Conservation (phyloP, 2,113 vertebrate species). For the Epinephelus fuscoguttatus region DNA sequence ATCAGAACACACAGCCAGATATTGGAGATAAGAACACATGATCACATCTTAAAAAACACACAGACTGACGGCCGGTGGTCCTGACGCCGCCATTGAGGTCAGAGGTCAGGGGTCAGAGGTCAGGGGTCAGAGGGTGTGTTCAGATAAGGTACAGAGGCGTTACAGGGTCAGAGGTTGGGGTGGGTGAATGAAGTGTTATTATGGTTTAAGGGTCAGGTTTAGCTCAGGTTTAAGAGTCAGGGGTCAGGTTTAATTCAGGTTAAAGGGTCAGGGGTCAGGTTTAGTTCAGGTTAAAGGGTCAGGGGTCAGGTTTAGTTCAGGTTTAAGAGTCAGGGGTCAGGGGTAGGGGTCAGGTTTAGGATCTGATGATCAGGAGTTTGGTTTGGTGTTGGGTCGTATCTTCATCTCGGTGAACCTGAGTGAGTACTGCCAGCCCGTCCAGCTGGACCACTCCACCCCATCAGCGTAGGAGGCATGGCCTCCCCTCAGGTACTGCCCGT, state of each 20-base stretch:
- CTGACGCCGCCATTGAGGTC: not conserved
- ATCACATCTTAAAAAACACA: constrained; percentile 8
- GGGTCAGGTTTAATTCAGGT: not conserved
- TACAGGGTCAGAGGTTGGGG: not conserved
- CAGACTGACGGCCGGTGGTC: not conserved
- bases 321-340: not conserved
- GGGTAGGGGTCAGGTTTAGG: not conserved
- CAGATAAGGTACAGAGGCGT: no score
- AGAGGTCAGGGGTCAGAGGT: not conserved
- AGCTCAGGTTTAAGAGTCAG: not conserved
- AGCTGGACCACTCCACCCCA: constrained; percentile 96
- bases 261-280: not conserved
- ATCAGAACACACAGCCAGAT: not conserved
- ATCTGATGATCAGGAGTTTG: constrained; percentile 8
- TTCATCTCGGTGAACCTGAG: constrained; percentile 89
- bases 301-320: not conserved
- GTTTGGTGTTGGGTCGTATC: constrained; percentile 84
- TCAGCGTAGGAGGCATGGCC: constrained; percentile 95
- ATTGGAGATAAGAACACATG: not conserved
- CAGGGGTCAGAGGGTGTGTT: no score
- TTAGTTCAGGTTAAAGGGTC: not conserved
- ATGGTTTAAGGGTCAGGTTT: not conserved
- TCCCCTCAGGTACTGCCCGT: constrained; percentile 94
- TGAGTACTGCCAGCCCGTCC: constrained; percentile 98
- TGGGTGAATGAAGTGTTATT: no score